Evolutionary conservation across 23 tunicate species (phyloP), one percentile per base, ranked within the genome.

Genomic region (Trididemnum nubilum): DNA sequence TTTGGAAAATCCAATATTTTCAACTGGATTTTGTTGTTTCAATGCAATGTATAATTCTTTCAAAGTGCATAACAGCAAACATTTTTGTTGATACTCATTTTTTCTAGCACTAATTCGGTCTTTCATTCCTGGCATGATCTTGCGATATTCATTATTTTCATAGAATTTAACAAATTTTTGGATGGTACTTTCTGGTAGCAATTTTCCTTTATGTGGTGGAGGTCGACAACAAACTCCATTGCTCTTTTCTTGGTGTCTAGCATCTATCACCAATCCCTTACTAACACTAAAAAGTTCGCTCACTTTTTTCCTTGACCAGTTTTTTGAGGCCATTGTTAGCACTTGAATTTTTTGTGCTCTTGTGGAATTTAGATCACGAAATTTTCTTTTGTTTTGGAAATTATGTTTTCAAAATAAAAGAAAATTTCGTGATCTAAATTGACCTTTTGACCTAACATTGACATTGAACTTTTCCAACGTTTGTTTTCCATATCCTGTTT

Each of bases 311-410:
- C 69, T 61, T 61, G 69, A 61, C 69, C 69, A 61, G 29, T 61
- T 15, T 15, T 61, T 25, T 15, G 69, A 26, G 22, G 69, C 69
- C 69, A 61, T 61, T 61, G 69, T 61, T 61, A 61, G 69, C 29
- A 61, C 69, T 61, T 61, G 69, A 61, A 61, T 22, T 61, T 61
- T 61, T 61, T 61, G 69, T 22, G 69, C 69, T 61, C 69, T 61
- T 61, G 69, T 61, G 27, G 69, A 61, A 61, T 61, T 61, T 61
- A 26, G 27, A 25, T 22, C 22, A 61, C 22, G 27, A 26, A 61
- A 9, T 61, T 61, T 61, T 61, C 69, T 22, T 61, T 61, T 61
- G 22, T 61, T 61, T 61, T 61, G 22, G 69, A 61, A 61, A 61
- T 61, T 5, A 61, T 61, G 29, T 61, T 61, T 61, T 61, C 69